Conservation (phyloP, 2,797 vertebrate genomes). For the Neomorphus geoffroyi region DNA sequence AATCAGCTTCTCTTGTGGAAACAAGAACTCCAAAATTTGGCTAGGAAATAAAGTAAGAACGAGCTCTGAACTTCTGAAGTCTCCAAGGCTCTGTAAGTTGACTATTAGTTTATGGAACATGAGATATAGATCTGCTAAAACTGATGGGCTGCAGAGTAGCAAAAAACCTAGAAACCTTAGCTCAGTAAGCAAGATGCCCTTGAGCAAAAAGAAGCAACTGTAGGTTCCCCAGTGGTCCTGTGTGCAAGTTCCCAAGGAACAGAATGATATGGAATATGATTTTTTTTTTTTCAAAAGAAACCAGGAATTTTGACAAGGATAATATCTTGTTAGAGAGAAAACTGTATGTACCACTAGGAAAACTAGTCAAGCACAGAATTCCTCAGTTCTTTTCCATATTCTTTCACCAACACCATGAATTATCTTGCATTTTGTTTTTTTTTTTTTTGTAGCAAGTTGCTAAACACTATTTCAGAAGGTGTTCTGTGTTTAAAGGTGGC, state of each 20-base stretch:
- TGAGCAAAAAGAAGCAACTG: not conserved
- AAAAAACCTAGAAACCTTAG: not conserved
- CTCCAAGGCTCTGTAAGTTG: conserved; percentile 41
- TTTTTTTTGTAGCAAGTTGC: not conserved
- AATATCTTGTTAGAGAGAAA: conserved; percentile 39
- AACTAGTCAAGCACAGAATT: conserved; percentile 17
- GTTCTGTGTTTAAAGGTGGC: not conserved
- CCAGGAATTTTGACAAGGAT: conserved; percentile 26
- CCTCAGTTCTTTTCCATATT: not conserved
- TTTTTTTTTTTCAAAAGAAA: conserved; percentile 13
- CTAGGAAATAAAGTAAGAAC: conserved; percentile 31
- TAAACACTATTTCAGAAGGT: not conserved
- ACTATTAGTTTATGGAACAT: conserved; percentile 9
- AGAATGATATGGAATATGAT: not conserved
- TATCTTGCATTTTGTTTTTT: not conserved
- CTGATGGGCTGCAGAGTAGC: not conserved
- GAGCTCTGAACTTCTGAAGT: conserved; percentile 34
- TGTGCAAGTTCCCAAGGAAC: not conserved
- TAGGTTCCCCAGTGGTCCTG: not conserved
- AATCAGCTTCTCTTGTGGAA: conserved; percentile 15
- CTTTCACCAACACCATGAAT: not conserved
- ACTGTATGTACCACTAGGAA: conserved; percentile 1
- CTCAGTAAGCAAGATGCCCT: conserved; percentile 5
- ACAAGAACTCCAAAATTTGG: not conserved
- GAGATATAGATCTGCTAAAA: conserved; percentile 23